Conservation (phyloP, 2,113 vertebrate species). For the Urocynchramus pylzowi region DNA sequence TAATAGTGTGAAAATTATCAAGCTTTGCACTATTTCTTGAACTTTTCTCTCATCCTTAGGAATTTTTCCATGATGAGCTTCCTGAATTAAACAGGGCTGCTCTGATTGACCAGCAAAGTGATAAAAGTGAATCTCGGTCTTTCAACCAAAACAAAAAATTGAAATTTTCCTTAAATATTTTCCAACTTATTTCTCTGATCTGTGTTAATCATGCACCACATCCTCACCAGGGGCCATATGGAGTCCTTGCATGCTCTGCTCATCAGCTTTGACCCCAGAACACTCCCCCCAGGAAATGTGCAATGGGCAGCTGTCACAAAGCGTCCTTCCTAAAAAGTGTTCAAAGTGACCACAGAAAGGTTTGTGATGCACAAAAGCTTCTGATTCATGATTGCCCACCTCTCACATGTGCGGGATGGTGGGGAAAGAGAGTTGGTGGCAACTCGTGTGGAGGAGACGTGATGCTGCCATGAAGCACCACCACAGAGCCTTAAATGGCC, state of each 20-base stretch:
- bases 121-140: background rate
- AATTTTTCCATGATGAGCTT: background rate
- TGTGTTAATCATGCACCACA: rapidly evolving
- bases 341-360: background rate
- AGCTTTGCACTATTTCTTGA: background rate
- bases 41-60: background rate
- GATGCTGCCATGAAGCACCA: background rate
- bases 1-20: background rate
- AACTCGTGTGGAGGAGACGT: rapidly evolving
- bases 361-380: background rate
- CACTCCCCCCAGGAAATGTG: background rate
- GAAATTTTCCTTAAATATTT: background rate
- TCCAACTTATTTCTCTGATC: background rate
- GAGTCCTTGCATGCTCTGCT: background rate
- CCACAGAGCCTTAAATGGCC: background rate
- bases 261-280: background rate
- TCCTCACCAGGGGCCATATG: background rate
- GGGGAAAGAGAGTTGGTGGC: rapidly evolving
- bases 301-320: background rate
- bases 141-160: background rate
- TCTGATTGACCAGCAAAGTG: background rate
- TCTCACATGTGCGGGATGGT: background rate
- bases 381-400: background rate
- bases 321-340: background rate
- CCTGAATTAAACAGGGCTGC: background rate